Evolutionary conservation across 2,113 vertebrate species (phyloP).

Genomic region (Petrocephalus microphthalmus): DNA sequence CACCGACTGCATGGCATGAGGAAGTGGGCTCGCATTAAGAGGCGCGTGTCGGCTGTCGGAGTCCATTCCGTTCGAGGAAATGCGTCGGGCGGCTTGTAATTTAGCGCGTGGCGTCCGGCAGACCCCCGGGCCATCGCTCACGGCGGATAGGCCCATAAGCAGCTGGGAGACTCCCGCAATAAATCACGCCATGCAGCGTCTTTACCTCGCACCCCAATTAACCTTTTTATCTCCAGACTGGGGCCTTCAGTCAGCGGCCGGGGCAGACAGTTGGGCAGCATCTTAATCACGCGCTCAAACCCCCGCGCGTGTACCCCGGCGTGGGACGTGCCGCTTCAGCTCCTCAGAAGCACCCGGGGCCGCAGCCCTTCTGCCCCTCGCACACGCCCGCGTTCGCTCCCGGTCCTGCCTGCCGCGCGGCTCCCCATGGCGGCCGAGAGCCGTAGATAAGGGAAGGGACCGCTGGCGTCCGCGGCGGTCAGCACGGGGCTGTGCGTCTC

Average conservation of each 20-base stretch:
- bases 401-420: not conserved
- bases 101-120: not conserved
- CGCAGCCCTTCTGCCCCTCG: not conserved
- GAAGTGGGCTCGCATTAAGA: not conserved
- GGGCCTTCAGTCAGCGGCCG: not conserved
- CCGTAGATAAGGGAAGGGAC: not conserved
- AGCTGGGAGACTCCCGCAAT: conserved; percentile 10
- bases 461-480: not conserved
- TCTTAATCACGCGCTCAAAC: conserved; percentile 3
- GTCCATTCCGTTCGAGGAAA: not conserved
- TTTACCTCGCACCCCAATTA: conserved; percentile 25
- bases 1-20: not conserved
- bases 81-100: not conserved
- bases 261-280: not conserved
- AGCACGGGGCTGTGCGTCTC: not conserved
- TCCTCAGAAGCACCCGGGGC: not conserved
- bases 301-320: not conserved
- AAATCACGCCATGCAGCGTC: conserved; percentile 6
- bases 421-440: too few relatives aligned
- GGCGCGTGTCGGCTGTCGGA: not conserved
- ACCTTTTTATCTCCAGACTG: conserved; percentile 20
- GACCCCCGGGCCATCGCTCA: not conserved
- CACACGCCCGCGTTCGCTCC: not conserved
- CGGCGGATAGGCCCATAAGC: not conserved
- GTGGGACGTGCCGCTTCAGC: not conserved